A percentile compares a stretch with the other conserved stretches of the same genome.
phyloP scores from a whole-genome alignment of 2,113 vertebrate species.

The Esox niger region DNA sequence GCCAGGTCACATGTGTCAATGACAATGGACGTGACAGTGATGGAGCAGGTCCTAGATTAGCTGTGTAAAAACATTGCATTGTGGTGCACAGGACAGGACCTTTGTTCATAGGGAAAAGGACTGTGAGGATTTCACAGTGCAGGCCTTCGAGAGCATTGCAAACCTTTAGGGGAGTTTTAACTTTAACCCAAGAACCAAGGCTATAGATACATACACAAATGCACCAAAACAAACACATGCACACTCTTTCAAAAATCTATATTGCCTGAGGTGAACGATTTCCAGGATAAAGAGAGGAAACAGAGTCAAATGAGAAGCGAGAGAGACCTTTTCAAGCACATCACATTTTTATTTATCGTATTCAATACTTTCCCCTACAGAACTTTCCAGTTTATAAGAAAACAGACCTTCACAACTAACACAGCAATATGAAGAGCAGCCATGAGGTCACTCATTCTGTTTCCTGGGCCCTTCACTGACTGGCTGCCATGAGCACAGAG shows the following conservation, averaged over 20 bases:
- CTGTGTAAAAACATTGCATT: background rate
- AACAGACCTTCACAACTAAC: conserved; percentile 46
- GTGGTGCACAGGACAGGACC: too few relatives aligned
- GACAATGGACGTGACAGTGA: background rate
- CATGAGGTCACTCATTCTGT: conserved; percentile 8
- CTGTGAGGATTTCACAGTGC: too few relatives aligned
- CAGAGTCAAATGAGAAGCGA: background rate
- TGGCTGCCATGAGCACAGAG: conserved; percentile 5
- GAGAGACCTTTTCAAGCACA: conserved; percentile 36
- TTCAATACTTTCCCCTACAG: conserved; percentile 50
- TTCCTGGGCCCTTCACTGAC: background rate
- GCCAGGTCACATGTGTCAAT: background rate
- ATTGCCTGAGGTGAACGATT: background rate
- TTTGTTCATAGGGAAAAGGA: too few relatives aligned
- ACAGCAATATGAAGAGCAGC: conserved; percentile 36
- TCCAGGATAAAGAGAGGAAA: background rate
- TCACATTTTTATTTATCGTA: conserved; percentile 55
- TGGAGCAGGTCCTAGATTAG: background rate
- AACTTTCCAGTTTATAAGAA: conserved; percentile 47
- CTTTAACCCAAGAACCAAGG: too few relatives aligned
- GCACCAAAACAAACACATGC: background rate
- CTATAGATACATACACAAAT: background rate
- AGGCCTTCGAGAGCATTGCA: too few relatives aligned
- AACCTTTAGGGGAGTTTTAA: too few relatives aligned
- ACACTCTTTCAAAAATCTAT: background rate